These are phyloP conservation scores for Drosophila melanosoma DNA, from an alignment of 2,888 invertebrate species.

Conservation along the genomic window DNA sequence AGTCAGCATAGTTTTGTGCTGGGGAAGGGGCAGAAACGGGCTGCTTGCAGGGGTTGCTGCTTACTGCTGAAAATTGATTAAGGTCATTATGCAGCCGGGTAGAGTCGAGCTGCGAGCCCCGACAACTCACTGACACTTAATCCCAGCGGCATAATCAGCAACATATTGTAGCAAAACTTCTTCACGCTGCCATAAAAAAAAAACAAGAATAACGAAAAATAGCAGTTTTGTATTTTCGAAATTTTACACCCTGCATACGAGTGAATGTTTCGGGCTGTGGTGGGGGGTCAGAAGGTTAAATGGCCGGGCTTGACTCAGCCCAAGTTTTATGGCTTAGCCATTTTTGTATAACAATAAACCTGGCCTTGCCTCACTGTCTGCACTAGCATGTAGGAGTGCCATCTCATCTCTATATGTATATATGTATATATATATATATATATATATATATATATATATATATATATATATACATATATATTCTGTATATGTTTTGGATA, in stretches of 20 bases:
- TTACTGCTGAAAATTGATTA: conserved; percentile 67
- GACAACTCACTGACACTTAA: conserved; percentile 72
- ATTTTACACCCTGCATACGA: conserved; percentile 64
- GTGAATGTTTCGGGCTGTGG: conserved; percentile 5
- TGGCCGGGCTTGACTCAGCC: conserved; percentile 42
- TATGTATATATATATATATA: conserved; percentile 4
- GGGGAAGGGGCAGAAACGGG: background rate
- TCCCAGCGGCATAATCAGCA: conserved; percentile 81
- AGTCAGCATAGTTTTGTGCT: conserved; percentile 32
- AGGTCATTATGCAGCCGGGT: conserved; percentile 78
- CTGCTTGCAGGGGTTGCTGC: conserved; percentile 51
- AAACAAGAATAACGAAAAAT: conserved; percentile 11
- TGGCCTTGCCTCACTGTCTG: conserved; percentile 57
- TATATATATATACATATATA: conserved; percentile 10
- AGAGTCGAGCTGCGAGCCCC: conserved; percentile 47
- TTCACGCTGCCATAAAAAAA: conserved; percentile 65
- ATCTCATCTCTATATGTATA: conserved; percentile 17
- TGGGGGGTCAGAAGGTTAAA: conserved; percentile 57
- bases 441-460: too few relatives aligned
- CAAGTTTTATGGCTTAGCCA: conserved; percentile 72
- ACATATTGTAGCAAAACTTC: conserved; percentile 80
- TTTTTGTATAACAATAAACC: conserved; percentile 73
- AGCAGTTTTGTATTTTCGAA: conserved; percentile 67
- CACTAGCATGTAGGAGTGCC: conserved; percentile 61
- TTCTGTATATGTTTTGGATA: conserved; percentile 10